Conservation (phyloP, 1,140 invertebrate species). For the Monochamus saltuarius region DNA sequence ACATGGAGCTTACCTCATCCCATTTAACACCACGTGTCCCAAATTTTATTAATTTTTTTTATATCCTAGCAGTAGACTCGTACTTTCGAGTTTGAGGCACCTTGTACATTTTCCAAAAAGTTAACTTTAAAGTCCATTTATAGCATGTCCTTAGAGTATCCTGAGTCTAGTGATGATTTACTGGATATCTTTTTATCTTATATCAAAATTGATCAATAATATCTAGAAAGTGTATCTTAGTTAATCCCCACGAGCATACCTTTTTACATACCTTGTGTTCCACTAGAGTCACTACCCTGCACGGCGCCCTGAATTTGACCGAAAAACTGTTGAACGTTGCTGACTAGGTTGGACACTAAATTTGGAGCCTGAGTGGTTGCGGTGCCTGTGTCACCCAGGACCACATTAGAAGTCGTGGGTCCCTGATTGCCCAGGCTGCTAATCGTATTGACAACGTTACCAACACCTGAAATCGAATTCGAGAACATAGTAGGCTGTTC, state of each 20-base stretch:
- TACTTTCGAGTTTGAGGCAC: too few relatives aligned
- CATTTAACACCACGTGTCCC: too few relatives aligned
- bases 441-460: conserved; percentile 4
- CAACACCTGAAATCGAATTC: background rate
- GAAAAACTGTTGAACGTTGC: conserved; percentile 7
- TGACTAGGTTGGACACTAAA: conserved; percentile 4
- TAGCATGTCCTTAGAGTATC: too few relatives aligned
- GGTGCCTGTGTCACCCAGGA: conserved; percentile 3
- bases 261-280: conserved; percentile 5
- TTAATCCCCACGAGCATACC: background rate
- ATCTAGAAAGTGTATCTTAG: background rate
- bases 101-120: too few relatives aligned
- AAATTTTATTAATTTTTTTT: too few relatives aligned
- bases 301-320: background rate
- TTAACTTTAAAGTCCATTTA: too few relatives aligned
- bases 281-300: background rate
- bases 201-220: background rate
- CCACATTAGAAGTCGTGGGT: background rate
- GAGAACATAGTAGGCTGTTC: background rate
- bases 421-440: background rate
- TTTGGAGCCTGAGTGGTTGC: background rate
- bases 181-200: background rate
- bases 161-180: too few relatives aligned
- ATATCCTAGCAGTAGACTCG: too few relatives aligned
- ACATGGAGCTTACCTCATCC: too few relatives aligned